Conservation (phyloP, 2,888 invertebrate species). For the Macrosoma leucophasiata region DNA sequence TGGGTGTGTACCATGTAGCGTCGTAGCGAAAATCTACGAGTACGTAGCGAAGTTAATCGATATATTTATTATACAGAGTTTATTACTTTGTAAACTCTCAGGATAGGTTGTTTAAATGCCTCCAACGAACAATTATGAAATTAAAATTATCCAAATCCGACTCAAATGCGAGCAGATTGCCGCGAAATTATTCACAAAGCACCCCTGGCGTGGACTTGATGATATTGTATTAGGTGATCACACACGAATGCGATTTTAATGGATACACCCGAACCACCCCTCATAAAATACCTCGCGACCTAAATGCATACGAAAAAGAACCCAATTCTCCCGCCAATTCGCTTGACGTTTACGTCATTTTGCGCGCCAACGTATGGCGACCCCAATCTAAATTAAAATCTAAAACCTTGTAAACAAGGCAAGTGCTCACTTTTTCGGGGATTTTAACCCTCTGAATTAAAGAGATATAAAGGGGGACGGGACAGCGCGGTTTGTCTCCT, state of each 20-base stretch:
- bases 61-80: neutral
- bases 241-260: slow-evolving; percentile 76
- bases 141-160: slow-evolving; percentile 57
- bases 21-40: slow-evolving; percentile 9
- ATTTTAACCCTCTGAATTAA: slow-evolving; percentile 75
- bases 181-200: slow-evolving; percentile 74
- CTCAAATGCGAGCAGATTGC: slow-evolving; percentile 70
- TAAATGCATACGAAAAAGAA: slow-evolving; percentile 35
- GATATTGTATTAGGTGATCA: slow-evolving; percentile 77
- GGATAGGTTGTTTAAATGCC: slow-evolving; percentile 2
- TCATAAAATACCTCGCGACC: slow-evolving; percentile 35
- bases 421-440: slow-evolving; percentile 78
- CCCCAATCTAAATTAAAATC: slow-evolving; percentile 78
- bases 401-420: slow-evolving; percentile 78
- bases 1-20: too few relatives aligned
- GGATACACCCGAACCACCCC: slow-evolving; percentile 50
- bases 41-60: slow-evolving; percentile 5
- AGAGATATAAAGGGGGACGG: slow-evolving; percentile 62
- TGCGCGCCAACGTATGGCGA: slow-evolving; percentile 33
- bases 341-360: slow-evolving; percentile 48
- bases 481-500: slow-evolving; percentile 48
- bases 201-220: slow-evolving; percentile 66
- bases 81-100: neutral
- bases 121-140: slow-evolving; percentile 27
- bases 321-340: slow-evolving; percentile 35